Percentiles rank a stretch among this genome's conserved stretches.
These are phyloP conservation scores for Aphrophora alni DNA, from an alignment of 2,888 invertebrate genomes.

Conservation along the genomic window DNA sequence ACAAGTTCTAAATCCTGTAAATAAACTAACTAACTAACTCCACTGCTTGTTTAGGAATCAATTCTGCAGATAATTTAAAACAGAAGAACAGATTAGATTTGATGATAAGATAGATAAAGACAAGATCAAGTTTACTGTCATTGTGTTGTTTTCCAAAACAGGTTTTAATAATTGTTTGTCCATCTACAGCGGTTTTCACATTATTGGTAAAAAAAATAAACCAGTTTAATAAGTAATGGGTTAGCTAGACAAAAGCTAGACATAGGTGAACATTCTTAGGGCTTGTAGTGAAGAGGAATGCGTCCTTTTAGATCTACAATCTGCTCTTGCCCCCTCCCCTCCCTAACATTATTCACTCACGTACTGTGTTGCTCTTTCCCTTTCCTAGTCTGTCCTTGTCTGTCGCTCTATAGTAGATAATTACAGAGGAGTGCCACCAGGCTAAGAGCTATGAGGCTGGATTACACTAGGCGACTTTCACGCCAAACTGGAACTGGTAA, in stretches of 20 bases:
- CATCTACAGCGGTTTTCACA: background rate
- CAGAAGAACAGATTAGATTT: too few species aligned
- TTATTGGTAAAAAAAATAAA: background rate
- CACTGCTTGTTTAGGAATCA: too few species aligned
- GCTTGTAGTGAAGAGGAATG: background rate
- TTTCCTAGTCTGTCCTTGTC: background rate
- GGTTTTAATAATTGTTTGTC: background rate
- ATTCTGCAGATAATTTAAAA: too few species aligned
- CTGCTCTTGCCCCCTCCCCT: background rate
- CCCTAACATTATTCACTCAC: background rate
- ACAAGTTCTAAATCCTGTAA: too few species aligned
- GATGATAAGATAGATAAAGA: too few species aligned
- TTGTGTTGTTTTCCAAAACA: background rate
- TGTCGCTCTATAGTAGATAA: background rate
- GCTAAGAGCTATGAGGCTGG: background rate
- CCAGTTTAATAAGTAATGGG: background rate
- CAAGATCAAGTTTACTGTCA: background rate
- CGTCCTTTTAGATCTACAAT: background rate
- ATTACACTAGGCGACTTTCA: background rate
- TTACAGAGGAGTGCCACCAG: background rate
- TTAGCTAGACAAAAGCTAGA: background rate
- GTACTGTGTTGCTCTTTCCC: background rate
- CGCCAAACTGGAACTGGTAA: background rate
- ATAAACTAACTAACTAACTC: too few species aligned
- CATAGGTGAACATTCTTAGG: background rate